Evolutionary conservation across 92 coral and sea anemone species (phyloP).

Genomic region (Actinernus sp.): DNA sequence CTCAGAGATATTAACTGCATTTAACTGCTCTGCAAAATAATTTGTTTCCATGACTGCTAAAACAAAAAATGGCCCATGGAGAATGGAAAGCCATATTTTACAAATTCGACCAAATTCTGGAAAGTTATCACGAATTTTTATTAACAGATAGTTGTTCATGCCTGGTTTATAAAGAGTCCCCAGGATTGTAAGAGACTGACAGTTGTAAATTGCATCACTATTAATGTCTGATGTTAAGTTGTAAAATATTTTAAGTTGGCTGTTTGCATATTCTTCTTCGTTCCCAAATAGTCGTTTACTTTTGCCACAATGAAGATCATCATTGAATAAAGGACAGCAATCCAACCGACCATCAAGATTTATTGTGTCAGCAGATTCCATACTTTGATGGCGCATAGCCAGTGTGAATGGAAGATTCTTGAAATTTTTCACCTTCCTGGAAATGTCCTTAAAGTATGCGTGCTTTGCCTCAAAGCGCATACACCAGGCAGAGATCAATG

Average conservation of each 20-base stretch:
- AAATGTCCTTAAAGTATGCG: slow-evolving; percentile 34
- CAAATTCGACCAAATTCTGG: slow-evolving; percentile 7
- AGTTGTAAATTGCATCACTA: neutral
- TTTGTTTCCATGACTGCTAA: slow-evolving; percentile 3
- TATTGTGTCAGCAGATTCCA: no score
- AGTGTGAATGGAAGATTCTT: slow-evolving; percentile 17
- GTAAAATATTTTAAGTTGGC: slow-evolving; percentile 5
- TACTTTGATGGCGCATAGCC: no score
- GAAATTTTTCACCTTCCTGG: slow-evolving; percentile 12
- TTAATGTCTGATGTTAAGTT: neutral
- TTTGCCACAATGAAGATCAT: no score
- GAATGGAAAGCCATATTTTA: neutral
- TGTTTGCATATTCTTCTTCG: slow-evolving; percentile 2
- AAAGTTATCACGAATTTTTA: neutral
- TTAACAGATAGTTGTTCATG: slow-evolving; percentile 1
- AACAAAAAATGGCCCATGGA: slow-evolving; percentile 1
- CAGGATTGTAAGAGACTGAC: slow-evolving; percentile 3
- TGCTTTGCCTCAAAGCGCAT: slow-evolving; percentile 50
- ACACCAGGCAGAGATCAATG: slow-evolving; percentile 36
- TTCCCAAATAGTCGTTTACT: neutral
- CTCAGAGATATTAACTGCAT: neutral
- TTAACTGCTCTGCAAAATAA: neutral
- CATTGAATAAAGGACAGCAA: no score
- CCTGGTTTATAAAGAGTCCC: slow-evolving; percentile 17
- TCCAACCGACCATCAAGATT: no score